Evolutionary conservation across 2,797 vertebrate species (phyloP).

Genomic region (Mus minutoides): DNA sequence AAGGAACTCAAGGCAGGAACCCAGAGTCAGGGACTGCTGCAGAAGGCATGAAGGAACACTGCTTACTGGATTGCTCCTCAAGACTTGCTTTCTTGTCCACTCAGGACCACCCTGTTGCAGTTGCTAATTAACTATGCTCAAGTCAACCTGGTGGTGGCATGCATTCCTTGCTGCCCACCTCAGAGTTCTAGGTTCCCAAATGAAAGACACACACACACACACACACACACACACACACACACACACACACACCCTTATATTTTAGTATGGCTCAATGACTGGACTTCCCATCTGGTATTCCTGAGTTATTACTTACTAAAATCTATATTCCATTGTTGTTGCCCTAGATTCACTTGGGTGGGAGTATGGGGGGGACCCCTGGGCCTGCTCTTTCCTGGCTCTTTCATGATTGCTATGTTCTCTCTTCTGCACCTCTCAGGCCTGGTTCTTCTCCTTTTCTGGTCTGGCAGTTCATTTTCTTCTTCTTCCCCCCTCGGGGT

Average conservation of each 20-base stretch:
- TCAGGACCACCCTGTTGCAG: neutral
- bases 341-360: neutral
- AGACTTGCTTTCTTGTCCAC: neutral
- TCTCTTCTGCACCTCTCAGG: neutral
- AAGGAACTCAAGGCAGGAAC: neutral
- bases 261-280: neutral
- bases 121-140: neutral
- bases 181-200: neutral
- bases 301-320: neutral
- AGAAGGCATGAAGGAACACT: neutral
- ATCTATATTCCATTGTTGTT: neutral
- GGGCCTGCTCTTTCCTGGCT: neutral
- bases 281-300: neutral
- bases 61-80: neutral
- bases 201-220: neutral
- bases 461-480: neutral
- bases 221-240: too few relatives aligned
- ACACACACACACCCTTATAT: too few relatives aligned
- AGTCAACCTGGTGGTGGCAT: neutral
- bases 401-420: neutral
- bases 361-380: too few relatives aligned
- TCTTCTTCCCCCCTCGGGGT: neutral
- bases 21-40: neutral
- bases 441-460: neutral
- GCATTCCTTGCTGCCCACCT: neutral